Conservation (phyloP, 2,797 vertebrate species). For the Trematomus bernacchii region DNA sequence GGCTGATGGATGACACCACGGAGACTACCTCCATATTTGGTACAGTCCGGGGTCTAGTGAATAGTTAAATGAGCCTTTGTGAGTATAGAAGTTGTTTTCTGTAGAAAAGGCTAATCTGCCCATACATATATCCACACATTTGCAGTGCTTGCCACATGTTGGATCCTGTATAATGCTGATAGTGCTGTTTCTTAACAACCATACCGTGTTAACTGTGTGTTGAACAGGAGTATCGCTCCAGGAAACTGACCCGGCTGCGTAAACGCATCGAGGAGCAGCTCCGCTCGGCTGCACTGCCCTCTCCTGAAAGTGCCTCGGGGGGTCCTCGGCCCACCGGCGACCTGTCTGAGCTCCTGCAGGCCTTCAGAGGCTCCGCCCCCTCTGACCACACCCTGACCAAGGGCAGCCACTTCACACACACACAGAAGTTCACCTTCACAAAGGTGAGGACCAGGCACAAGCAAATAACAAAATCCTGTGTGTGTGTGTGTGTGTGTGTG, state of each 20-base stretch:
- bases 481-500: background rate
- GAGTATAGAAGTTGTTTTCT: background rate
- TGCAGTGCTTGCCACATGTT: background rate
- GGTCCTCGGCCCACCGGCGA: constrained; percentile 77
- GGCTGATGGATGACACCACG: too few species aligned
- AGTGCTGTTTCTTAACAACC: background rate
- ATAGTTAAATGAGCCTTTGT: background rate
- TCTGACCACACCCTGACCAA: constrained; percentile 80
- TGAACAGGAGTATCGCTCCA: constrained; percentile 86
- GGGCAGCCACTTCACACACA: constrained; percentile 92
- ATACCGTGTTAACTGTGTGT: background rate
- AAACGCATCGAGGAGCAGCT: constrained; percentile 90
- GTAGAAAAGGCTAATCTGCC: background rate
- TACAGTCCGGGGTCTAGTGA: background rate
- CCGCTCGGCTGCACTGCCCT: constrained; percentile 73
- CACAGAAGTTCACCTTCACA: constrained; percentile 90
- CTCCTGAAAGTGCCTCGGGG: constrained; percentile 68
- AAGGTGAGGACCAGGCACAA: constrained; percentile 75
- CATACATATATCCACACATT: background rate
- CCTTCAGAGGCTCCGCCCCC: constrained; percentile 77
- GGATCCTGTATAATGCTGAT: background rate
- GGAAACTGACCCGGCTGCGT: constrained; percentile 84
- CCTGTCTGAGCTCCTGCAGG: constrained; percentile 86
- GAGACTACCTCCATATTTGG: too few species aligned
- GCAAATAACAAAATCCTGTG: background rate